Evolutionary conservation across 2,888 invertebrate species (phyloP), one percentile per base, ranked within the genome.

Genomic region (Tribolium freemani): DNA sequence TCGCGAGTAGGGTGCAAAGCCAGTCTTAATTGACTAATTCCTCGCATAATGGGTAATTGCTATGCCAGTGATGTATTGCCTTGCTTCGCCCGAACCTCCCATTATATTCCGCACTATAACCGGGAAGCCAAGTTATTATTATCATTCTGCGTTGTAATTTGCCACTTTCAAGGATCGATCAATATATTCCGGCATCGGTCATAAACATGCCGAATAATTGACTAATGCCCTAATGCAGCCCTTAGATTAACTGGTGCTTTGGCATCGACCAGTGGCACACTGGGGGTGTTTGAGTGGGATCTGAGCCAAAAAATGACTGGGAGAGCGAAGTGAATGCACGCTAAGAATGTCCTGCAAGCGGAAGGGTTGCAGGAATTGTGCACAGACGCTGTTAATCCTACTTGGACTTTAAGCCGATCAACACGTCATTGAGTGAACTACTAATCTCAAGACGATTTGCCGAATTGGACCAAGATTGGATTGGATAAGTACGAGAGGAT

Each of bases 41-140:
- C 85, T 85, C 79, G 81, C 84, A 84, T 85, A 85, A 86, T 86
- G 83, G 86, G 85, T 85, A 86, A 86, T 86, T 85, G 86, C 85
- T 85, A 86, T 85, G 83, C 83, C 83, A 79, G 83, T 84, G 84
- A 84, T 83, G 82, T 84, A 84, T 84, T 82, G 79, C 82, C 80
- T 77, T 74, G 75, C 81, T 75, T 75, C 78, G 80, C 80, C 74
- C 73, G 74, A 82, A 79, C 81, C 82, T 69, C 75, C 76, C 77
- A 83, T 83, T 83, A 82, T 82, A 81, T 82, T 82, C 80, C 53
- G 76, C 79, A 81, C 76, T 76, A 69, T 71, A 71, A 67, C 74
- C 60, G 61, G 54, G 48, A 57, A 16, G 58, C 61, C 71, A 64
- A 69, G 46, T 77, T 72, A 75, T 75, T 73, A 71, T 70, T 72